Evolutionary conservation across 2,113 vertebrate genomes (phyloP), one percentile per base, ranked within the genome.

Genomic region (Neolamprologus brichardi): DNA sequence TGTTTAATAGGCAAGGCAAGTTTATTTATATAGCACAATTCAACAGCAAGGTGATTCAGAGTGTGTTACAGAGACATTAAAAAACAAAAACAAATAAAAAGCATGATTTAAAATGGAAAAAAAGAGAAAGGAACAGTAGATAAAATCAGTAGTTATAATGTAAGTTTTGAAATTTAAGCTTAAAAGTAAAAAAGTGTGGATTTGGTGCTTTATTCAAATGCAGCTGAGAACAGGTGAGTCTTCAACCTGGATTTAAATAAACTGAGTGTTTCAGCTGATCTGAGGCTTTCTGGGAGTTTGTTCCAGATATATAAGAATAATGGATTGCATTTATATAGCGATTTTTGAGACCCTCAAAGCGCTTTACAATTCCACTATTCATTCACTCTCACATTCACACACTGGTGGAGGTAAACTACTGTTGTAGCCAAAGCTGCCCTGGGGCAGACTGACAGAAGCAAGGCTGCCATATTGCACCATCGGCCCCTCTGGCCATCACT

Each of bases 321-420:
- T 25, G 53, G 53, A 14, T 1, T 56, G 53, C 12, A 56, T 56
- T 25, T 56, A 56, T 56, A 56, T 25, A 56, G 20, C 4, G 0
- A 14, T 56, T 25, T 3, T 56, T 2, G 4, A 56, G 20, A 56
- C 20, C 2, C 53, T 56, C 12, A 25, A 56, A 54, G 2, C 5
- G 2, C 52, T 53, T 53, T 23, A 23, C n/a, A 53, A 4, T 53
- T 20, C n/a, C 3, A 53, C n/a, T 11, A 53, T 53, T 53, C 51
- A 53, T 53, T 2, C 8, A 51, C 49, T 51, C 49, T 51, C 17
- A 49, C 18, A n/a, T 17, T 51, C 17, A 49, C 18, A n/a, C 18
- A 53, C 51, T 20, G 51, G 0, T 53, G n/a, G n/a, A 53, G n/a
- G 51, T 0, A 53, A 51, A 0, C 9, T 52, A 6, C 51, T 0